Conservation (phyloP, 2,113 vertebrate species). For the Otis tarda region DNA sequence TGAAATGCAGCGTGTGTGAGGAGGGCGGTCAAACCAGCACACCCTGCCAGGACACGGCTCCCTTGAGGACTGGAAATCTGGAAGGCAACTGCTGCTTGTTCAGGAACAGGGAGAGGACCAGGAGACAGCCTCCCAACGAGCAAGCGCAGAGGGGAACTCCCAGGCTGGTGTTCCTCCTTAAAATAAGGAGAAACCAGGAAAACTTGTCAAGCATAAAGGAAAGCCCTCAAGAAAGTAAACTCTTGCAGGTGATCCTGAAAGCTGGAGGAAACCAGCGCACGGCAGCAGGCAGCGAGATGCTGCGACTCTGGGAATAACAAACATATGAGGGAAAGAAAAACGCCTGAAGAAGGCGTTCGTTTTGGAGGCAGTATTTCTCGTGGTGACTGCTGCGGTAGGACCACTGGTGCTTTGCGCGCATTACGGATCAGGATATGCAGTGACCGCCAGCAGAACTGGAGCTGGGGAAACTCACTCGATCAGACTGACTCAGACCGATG, state of each 20-base stretch:
- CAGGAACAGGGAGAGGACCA: background rate
- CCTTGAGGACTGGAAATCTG: background rate
- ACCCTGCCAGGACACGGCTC: background rate
- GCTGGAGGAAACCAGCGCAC: background rate
- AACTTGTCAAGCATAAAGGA: background rate
- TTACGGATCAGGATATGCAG: background rate
- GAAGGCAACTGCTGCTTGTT: background rate
- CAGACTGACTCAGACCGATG: background rate
- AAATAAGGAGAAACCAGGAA: background rate
- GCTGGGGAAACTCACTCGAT: background rate
- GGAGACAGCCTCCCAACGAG: background rate
- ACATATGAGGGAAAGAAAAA: accelerated
- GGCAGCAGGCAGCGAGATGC: background rate
- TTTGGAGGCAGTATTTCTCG: accelerated
- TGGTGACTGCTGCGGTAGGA: background rate
- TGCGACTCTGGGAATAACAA: background rate
- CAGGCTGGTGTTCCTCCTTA: background rate
- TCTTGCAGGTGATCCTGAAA: background rate
- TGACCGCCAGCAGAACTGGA: background rate
- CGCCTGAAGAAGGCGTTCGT: accelerated
- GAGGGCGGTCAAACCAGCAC: accelerated
- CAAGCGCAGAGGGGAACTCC: background rate
- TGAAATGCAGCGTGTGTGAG: background rate
- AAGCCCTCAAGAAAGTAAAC: background rate
- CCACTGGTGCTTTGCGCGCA: accelerated